Evolutionary conservation across 1,140 invertebrate species (phyloP), one percentile per base, ranked within the genome.

Genomic region (Holotrichia oblita): DNA sequence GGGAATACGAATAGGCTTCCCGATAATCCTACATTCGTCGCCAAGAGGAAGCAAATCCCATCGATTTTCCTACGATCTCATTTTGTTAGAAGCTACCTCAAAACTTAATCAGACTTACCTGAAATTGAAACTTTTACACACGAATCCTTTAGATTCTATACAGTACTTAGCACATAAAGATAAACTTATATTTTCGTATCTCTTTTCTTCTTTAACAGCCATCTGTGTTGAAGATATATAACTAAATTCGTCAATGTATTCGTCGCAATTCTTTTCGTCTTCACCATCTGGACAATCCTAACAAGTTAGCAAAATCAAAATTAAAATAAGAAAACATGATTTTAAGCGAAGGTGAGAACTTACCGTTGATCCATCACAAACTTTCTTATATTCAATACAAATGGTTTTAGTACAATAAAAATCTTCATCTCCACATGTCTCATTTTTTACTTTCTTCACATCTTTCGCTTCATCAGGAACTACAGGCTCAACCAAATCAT

Each of bases 301-400:
- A 3, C 10, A 48, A 48, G n/a, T n/a, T n/a, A n/a, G n/a, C n/a
- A n/a, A 34, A 34, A 34, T 34, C 27, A n/a, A n/a, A n/a, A n/a
- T n/a, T n/a, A n/a, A n/a, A 34, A 34, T 34, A 34, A 34, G 27
- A 1, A 41, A 74, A 1, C n/a, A 7, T 40, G 3, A 42, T 59
- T 44, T 78, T 76, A 76, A 14, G n/a, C n/a, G n/a, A n/a, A n/a
- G n/a, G n/a, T 6, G 10, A 24, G 1, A 14, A 69, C 61, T 80
- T 80, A 85, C 85, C 80, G 75, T 84, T 17, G 92, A 89, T 0
- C 91, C 91, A 86, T 96, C 93, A 87, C 95, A 96, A 0, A 93
- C 88, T 89, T 90, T 92, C 4, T 87, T 85, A 41, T 87, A 86
- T 0, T 91, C 89, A 69, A 97, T 93, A 84, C 96, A 98, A 22